These are phyloP conservation scores for Hylaeus anthracinus DNA, from an alignment of 1,140 invertebrate genomes.

Conservation along the genomic window DNA sequence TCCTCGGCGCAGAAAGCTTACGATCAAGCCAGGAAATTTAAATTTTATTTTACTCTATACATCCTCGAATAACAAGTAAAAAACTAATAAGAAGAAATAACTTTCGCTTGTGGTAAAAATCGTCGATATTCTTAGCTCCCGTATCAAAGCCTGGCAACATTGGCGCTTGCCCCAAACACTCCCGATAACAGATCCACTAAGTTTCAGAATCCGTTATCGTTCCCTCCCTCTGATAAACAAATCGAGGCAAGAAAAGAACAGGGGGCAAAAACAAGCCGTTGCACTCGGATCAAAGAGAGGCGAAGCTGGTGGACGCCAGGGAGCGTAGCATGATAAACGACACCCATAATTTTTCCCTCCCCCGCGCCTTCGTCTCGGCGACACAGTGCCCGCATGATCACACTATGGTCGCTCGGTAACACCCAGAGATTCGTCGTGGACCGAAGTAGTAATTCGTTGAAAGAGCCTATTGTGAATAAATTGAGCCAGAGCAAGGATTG, in stretches of 20 bases:
- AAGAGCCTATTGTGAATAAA: slow-evolving; percentile 79
- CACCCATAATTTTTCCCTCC: slow-evolving; percentile 24
- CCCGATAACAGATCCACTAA: background rate
- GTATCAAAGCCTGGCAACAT: background rate
- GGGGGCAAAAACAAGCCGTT: background rate
- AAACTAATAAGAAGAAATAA: too few relatives aligned
- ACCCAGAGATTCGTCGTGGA: slow-evolving; percentile 66
- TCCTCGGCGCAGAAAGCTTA: too few relatives aligned
- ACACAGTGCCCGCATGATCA: slow-evolving; percentile 68
- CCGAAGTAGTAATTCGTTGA: slow-evolving; percentile 72
- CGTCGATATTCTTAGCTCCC: too few relatives aligned
- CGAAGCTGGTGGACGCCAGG: background rate
- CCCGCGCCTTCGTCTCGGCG: slow-evolving; percentile 9
- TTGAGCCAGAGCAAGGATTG: slow-evolving; percentile 71
- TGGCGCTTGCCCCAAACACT: background rate
- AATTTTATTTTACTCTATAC: too few relatives aligned
- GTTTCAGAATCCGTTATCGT: background rate
- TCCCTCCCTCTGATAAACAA: background rate
- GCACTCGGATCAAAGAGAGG: background rate
- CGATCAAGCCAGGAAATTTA: too few relatives aligned
- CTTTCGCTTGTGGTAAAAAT: too few relatives aligned
- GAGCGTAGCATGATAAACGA: background rate
- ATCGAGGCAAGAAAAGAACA: background rate
- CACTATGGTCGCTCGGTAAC: slow-evolving; percentile 63
- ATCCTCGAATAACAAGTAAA: too few relatives aligned